phyloP scores from a whole-genome alignment of 2,888 invertebrate species.

The Mythimna impura region DNA sequence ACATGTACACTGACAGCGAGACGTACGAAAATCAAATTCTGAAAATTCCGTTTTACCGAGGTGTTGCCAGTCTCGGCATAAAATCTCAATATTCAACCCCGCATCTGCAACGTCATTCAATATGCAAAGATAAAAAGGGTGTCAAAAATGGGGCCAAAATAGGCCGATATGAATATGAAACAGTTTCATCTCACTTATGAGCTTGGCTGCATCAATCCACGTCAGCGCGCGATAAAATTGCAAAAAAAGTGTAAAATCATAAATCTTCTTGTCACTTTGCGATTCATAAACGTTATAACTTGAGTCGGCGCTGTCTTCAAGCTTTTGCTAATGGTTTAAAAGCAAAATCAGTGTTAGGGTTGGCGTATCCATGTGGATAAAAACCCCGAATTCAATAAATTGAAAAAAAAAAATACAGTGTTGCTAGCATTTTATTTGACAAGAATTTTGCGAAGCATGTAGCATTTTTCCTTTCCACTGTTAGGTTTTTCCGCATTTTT shows the following conservation, averaged over 20 bases:
- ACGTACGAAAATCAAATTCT: not conserved
- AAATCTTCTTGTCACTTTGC: conserved; percentile 60
- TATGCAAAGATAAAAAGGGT: conserved; percentile 38
- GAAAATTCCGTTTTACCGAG: not conserved
- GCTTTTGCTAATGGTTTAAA: conserved; percentile 4
- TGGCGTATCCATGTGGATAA: too few species aligned
- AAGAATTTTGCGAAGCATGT: not conserved
- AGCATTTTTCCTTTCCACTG: not conserved
- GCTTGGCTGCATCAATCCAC: conserved; percentile 62
- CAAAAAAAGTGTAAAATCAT: conserved; percentile 49
- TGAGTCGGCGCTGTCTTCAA: conserved; percentile 16
- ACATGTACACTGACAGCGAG: not conserved
- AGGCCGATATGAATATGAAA: conserved; percentile 47
- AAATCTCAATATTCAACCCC: conserved; percentile 11
- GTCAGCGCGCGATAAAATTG: conserved; percentile 58
- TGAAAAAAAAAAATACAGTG: too few species aligned
- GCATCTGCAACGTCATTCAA: conserved; percentile 33
- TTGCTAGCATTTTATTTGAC: conserved; percentile 6
- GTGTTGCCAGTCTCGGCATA: not conserved
- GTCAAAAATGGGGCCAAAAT: conserved; percentile 39
- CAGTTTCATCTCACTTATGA: conserved; percentile 50
- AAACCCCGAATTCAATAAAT: too few species aligned
- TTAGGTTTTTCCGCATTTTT: not conserved
- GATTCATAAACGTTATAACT: conserved; percentile 41
- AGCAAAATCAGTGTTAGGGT: not conserved